These are phyloP conservation scores for Andrena hattorfiana DNA, from an alignment of 2,888 invertebrate species.

Conservation along the genomic window DNA sequence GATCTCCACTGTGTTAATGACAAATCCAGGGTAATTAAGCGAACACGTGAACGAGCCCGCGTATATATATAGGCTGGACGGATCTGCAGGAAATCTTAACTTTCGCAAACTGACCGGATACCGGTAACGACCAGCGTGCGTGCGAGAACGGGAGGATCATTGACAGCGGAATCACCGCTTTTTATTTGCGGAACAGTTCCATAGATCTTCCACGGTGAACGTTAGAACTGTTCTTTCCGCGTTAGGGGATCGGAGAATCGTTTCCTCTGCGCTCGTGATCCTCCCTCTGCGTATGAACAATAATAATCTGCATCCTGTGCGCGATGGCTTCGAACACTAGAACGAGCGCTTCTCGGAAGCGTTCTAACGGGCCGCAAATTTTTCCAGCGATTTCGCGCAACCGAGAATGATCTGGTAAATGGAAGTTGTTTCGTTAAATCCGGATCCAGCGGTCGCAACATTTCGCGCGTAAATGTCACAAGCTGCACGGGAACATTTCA, in stretches of 20 bases:
- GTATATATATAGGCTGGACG: constrained; percentile 5
- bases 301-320: constrained; percentile 66
- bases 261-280: constrained; percentile 34
- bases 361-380: neutral
- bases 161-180: constrained; percentile 27
- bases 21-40: constrained; percentile 60
- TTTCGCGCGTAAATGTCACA: constrained; percentile 25
- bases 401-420: neutral
- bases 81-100: constrained; percentile 65
- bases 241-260: constrained; percentile 35
- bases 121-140: constrained; percentile 5
- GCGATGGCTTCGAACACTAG: constrained; percentile 33
- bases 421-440: neutral
- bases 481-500: constrained; percentile 25
- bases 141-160: constrained; percentile 53
- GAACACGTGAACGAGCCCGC: constrained; percentile 23
- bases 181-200: neutral
- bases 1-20: constrained; percentile 47
- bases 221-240: constrained; percentile 30
- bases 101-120: constrained; percentile 71
- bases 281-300: constrained; percentile 39
- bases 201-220: constrained; percentile 38
- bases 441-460: neutral
- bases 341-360: constrained; percentile 52
- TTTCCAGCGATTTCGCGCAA: neutral